These are phyloP conservation scores for Bungarus multicinctus DNA, from an alignment of 2,113 vertebrate species.

Conservation along the genomic window DNA sequence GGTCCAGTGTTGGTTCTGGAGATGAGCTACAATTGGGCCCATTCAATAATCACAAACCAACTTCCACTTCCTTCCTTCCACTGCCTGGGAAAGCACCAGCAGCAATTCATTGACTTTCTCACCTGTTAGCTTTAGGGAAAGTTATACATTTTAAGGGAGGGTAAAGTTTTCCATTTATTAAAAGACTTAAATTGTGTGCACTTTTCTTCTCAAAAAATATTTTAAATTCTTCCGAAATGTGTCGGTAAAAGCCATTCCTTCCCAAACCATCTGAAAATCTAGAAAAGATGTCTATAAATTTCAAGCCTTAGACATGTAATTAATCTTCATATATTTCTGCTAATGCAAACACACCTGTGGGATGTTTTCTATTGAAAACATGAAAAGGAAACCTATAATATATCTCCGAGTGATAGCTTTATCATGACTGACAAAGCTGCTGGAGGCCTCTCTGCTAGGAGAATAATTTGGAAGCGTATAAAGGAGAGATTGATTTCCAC, in stretches of 20 bases:
- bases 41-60: neutral
- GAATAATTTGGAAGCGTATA: conserved; percentile 68
- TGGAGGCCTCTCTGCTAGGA: conserved; percentile 68
- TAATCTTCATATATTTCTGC: conserved; percentile 71
- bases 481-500: conserved; percentile 65
- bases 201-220: conserved; percentile 5
- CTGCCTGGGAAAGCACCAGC: neutral
- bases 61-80: neutral
- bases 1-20: neutral
- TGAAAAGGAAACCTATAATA: conserved; percentile 63
- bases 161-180: neutral
- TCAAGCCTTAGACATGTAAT: conserved; percentile 57
- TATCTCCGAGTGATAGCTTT: conserved; percentile 69
- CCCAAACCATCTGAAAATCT: conserved; percentile 62
- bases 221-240: conserved; percentile 27
- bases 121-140: neutral
- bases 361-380: conserved; percentile 67
- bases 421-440: conserved; percentile 68
- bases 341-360: conserved; percentile 73
- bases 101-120: neutral
- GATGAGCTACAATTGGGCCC: neutral
- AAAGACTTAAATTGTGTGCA: neutral
- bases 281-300: conserved; percentile 65
- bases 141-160: neutral
- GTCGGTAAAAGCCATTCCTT: conserved; percentile 31